phyloP scores from a whole-genome alignment of 1,140 invertebrate genomes.

The Pygmarrhopalites habei region DNA sequence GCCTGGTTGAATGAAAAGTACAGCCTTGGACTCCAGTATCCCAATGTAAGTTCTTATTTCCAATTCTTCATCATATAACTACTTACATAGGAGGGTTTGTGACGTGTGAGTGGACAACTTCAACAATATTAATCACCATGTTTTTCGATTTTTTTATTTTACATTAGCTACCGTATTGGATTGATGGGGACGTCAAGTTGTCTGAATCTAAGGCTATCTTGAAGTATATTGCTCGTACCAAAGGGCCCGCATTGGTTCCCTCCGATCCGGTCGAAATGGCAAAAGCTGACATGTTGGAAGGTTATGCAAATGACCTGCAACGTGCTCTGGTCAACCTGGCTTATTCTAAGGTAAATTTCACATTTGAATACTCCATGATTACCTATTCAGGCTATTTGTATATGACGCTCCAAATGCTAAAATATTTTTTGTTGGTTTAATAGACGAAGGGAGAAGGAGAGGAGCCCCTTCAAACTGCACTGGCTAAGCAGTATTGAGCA shows the following conservation, averaged over 20 bases:
- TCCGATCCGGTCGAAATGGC: not conserved
- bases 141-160: not conserved
- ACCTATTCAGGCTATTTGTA: no score
- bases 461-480: no score
- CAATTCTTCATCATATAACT: not conserved
- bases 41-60: conserved; percentile 14
- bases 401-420: no score
- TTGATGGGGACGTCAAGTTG: conserved; percentile 15
- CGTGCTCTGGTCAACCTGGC: not conserved
- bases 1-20: conserved; percentile 21
- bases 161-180: conserved; percentile 21
- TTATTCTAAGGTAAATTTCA: not conserved
- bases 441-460: no score
- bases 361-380: no score
- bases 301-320: conserved; percentile 4
- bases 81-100: not conserved
- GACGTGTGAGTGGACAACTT: not conserved
- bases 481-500: no score
- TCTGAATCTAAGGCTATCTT: conserved; percentile 22
- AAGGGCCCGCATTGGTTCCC: conserved; percentile 3
- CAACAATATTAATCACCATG: not conserved
- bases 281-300: conserved; percentile 14
- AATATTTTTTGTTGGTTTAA: no score
- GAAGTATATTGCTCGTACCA: conserved; percentile 13
- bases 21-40: conserved; percentile 16